Conservation (phyloP, 2,113 vertebrate genomes). For the Ophiodon elongatus region DNA sequence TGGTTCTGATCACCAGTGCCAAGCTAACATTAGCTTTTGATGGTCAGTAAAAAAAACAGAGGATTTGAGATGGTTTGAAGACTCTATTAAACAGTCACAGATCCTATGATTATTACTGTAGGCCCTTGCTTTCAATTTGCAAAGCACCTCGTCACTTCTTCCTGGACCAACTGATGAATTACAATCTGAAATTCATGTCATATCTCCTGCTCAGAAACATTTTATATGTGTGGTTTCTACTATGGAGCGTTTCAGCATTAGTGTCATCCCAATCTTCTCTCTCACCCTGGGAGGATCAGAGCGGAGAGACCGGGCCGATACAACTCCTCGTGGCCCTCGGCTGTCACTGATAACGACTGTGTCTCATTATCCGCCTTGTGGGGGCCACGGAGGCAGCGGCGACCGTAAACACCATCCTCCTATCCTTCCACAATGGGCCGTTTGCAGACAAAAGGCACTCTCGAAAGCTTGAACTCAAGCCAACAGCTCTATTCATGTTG, state of each 20-base stretch:
- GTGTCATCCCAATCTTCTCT: constrained; percentile 51
- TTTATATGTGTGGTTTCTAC: constrained; percentile 10
- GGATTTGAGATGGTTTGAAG: neutral
- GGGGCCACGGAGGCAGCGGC: constrained; percentile 64
- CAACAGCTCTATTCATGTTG: constrained; percentile 74
- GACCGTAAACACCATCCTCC: constrained; percentile 72
- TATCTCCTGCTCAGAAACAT: constrained; percentile 1
- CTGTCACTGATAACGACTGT: constrained; percentile 80
- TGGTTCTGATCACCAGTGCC: neutral
- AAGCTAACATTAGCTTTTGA: neutral
- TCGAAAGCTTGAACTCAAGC: constrained; percentile 73
- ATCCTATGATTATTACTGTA: neutral
- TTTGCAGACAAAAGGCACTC: constrained; percentile 72
- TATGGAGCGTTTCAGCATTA: constrained; percentile 35
- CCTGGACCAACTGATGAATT: neutral
- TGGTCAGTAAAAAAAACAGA: neutral
- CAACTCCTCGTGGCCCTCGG: constrained; percentile 63
- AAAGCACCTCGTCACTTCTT: neutral
- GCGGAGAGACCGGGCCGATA: constrained; percentile 42
- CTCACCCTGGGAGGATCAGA: constrained; percentile 60
- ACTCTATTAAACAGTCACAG: neutral
- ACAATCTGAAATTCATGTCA: neutral
- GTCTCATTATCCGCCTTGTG: constrained; percentile 78
- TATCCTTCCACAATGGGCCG: constrained; percentile 70
- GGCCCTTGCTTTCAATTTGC: neutral